Conservation (phyloP, 35 echinoderm and acorn worm species). For the Heliocidaris erythrogramma region DNA sequence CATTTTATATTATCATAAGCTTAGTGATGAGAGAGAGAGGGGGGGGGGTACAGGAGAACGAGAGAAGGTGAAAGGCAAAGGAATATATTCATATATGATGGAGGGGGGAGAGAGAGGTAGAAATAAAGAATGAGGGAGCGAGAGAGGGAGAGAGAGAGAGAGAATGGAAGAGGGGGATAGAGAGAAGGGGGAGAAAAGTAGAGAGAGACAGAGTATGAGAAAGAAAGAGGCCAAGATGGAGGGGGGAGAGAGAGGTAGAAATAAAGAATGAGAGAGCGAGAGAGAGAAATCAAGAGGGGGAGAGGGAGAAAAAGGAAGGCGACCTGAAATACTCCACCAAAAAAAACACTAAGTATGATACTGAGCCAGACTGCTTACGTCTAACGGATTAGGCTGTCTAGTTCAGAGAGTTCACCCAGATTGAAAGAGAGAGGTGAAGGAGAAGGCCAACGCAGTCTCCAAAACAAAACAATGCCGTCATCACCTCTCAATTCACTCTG, state of each 20-base stretch:
- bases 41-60: not conserved
- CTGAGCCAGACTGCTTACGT: too few relatives aligned
- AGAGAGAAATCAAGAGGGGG: too few relatives aligned
- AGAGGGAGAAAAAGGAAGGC: too few relatives aligned
- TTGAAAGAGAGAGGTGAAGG: too few relatives aligned
- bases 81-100: not conserved
- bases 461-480: not conserved
- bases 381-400: too few relatives aligned
- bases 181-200: not conserved
- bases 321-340: too few relatives aligned
- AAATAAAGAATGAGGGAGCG: not conserved
- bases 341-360: too few relatives aligned
- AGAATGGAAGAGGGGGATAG: not conserved
- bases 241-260: not conserved
- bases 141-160: not conserved
- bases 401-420: too few relatives aligned
- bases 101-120: not conserved
- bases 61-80: not conserved
- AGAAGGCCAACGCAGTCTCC: not conserved
- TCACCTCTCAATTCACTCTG: conserved; percentile 5
- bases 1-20: too few relatives aligned
- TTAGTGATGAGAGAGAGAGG: not conserved
- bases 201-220: not conserved
- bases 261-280: not conserved
- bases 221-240: not conserved